phyloP scores from a whole-genome alignment of 2,113 vertebrate genomes.

The Tyto alba region DNA sequence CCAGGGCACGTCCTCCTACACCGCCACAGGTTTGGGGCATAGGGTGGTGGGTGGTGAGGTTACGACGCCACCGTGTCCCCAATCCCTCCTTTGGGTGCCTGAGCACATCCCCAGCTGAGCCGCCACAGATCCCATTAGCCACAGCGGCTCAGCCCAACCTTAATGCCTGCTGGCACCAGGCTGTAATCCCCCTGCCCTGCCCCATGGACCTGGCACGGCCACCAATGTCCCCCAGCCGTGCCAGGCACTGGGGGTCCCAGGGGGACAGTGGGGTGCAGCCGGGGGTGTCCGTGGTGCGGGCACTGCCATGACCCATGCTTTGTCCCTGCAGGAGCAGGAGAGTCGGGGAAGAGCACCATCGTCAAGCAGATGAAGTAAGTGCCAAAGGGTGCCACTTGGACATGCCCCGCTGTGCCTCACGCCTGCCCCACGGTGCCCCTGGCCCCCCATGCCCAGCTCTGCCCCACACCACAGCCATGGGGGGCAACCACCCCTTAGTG shows the following conservation, averaged over 20 bases:
- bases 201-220: rapidly evolving
- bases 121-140: not conserved
- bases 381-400: not conserved
- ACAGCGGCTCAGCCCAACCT: not conserved
- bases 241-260: not conserved
- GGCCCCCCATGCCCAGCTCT: not conserved
- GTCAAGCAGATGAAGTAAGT: slow-evolving; percentile 99
- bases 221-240: rapidly evolving
- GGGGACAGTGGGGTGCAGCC: rapidly evolving
- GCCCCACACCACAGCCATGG: not conserved
- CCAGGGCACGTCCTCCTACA: not conserved
- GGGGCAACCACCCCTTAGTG: no score
- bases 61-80: rapidly evolving
- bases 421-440: not conserved
- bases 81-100: not conserved
- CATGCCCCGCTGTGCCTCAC: rapidly evolving
- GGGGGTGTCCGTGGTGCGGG: rapidly evolving
- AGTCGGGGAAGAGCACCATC: slow-evolving; percentile 97
- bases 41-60: not conserved
- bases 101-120: not conserved
- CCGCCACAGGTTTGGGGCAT: not conserved
- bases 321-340: slow-evolving; percentile 85
- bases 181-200: not conserved
- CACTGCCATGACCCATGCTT: rapidly evolving
- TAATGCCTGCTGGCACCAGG: not conserved